phyloP scores from a whole-genome alignment of 2,888 invertebrate genomes.

The Lathronympha strigana region DNA sequence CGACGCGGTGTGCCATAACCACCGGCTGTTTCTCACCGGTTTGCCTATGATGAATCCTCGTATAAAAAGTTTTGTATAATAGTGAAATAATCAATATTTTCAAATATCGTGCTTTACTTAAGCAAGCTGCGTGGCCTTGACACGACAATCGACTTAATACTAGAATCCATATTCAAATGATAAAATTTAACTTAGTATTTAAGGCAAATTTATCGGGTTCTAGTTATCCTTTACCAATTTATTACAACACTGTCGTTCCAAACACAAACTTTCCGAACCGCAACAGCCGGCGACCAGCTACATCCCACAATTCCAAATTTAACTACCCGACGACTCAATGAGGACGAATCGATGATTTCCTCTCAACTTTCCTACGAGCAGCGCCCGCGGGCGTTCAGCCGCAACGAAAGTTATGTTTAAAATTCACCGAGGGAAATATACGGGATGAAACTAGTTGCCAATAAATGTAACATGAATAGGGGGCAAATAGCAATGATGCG shows the following conservation, averaged over 20 bases:
- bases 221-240: too few species aligned
- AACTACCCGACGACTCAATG: slow-evolving; percentile 2
- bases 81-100: too few species aligned
- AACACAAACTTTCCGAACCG: slow-evolving; percentile 4
- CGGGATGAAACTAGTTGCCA: slow-evolving; percentile 34
- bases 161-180: too few species aligned
- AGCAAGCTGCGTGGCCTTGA: too few species aligned
- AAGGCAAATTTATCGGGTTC: too few species aligned
- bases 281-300: neutral
- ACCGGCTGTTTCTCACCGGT: too few species aligned
- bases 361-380: slow-evolving; percentile 14
- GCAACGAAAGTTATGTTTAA: slow-evolving; percentile 31
- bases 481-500: slow-evolving; percentile 38
- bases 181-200: too few species aligned
- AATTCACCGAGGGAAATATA: slow-evolving; percentile 38
- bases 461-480: slow-evolving; percentile 41
- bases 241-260: neutral
- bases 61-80: too few species aligned
- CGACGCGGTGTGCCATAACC: too few species aligned
- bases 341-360: slow-evolving; percentile 12
- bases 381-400: slow-evolving; percentile 18
- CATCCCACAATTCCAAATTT: slow-evolving; percentile 22
- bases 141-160: too few species aligned
- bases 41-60: too few species aligned
- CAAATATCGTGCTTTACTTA: too few species aligned